Evolutionary conservation across 2,888 invertebrate genomes (phyloP).

Genomic region (Baccha elongata): DNA sequence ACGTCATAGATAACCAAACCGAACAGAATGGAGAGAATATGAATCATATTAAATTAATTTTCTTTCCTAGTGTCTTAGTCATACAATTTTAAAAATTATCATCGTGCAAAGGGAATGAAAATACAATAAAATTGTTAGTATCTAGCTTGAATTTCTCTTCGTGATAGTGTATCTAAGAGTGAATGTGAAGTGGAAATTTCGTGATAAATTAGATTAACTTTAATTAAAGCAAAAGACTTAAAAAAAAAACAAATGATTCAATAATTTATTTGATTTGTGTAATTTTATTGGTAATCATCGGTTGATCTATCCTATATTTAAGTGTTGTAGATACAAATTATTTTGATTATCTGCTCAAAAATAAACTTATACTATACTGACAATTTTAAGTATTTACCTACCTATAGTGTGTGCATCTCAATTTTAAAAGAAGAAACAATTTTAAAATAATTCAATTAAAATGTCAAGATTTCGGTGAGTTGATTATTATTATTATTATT

Average conservation of each 20-base stretch:
- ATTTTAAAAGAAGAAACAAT: slow-evolving; percentile 6
- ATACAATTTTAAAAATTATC: slow-evolving; percentile 5
- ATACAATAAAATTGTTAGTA: slow-evolving; percentile 9
- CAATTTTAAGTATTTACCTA: too few species aligned
- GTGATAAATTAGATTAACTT: slow-evolving; percentile 38
- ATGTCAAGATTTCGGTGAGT: slow-evolving; percentile 71
- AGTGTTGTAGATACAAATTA: background rate
- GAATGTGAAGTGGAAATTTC: slow-evolving; percentile 39
- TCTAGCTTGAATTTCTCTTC: slow-evolving; percentile 34
- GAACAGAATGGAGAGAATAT: slow-evolving; percentile 27
- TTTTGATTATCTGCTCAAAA: slow-evolving; percentile 4
- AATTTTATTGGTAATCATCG: background rate
- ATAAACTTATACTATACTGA: slow-evolving; percentile 22
- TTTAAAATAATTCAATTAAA: slow-evolving; percentile 22
- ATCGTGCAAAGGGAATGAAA: slow-evolving; percentile 26
- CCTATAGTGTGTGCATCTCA: background rate
- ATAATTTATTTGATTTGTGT: background rate
- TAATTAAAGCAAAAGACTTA: background rate
- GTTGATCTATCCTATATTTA: background rate
- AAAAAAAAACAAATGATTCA: slow-evolving; percentile 12
- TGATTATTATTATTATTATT: slow-evolving; percentile 2
- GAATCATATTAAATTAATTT: slow-evolving; percentile 30
- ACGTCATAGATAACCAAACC: slow-evolving; percentile 60
- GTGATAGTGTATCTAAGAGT: slow-evolving; percentile 18
- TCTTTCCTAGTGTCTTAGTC: slow-evolving; percentile 52